Conservation (phyloP, 2,797 vertebrate species). For the Eremophila alpestris region DNA sequence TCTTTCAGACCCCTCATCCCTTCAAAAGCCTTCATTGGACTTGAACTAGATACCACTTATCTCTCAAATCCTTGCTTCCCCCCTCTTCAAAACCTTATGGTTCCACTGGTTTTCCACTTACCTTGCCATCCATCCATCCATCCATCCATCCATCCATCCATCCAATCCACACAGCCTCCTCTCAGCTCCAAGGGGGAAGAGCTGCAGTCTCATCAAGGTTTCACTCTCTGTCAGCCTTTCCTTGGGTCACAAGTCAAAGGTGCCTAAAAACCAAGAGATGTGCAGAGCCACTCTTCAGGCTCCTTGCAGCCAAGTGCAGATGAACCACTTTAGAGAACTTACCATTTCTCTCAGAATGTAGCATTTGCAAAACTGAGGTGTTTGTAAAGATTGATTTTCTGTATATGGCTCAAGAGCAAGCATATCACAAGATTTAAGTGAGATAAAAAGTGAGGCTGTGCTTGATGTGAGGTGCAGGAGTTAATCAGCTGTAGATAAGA, state of each 20-base stretch:
- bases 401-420: constrained; percentile 31
- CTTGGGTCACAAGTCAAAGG: background rate
- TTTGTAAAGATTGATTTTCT: constrained; percentile 57
- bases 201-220: constrained; percentile 30
- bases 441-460: constrained; percentile 47
- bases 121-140: background rate
- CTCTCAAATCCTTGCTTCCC: background rate
- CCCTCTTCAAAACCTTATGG: accelerated
- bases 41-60: background rate
- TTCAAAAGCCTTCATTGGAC: background rate
- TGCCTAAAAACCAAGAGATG: background rate
- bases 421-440: constrained; percentile 36
- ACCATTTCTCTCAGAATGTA: background rate
- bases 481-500: constrained; percentile 67
- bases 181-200: background rate
- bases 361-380: constrained; percentile 12
- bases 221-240: constrained; percentile 16
- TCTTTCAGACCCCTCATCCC: background rate
- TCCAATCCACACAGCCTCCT: background rate
- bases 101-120: background rate
- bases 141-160: too few species aligned
- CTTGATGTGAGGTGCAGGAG: constrained; percentile 37
- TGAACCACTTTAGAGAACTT: background rate
- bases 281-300: background rate
- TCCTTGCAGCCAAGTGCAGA: background rate